Base-by-base conservation (phyloP, 1,140 invertebrate genomes). In the Zophobas morio region DNA sequence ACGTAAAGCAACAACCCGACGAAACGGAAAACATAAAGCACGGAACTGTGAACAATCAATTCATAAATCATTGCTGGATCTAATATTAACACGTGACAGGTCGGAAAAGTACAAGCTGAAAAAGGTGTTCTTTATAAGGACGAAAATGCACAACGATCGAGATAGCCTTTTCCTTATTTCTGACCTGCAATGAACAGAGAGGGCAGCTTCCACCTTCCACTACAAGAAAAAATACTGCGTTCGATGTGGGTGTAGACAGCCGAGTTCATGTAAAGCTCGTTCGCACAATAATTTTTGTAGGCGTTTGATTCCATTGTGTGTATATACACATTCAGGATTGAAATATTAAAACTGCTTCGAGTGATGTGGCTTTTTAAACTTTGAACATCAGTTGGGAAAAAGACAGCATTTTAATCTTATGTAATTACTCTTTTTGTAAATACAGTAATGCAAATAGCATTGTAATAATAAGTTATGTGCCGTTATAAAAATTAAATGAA, bases 71-170 rank as follows among this genome's bases (percentile, higher is more conserved):
- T 75, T 6, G 46, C 32, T 36, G 54, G 6, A 53, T 75, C 46
- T 60, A 56, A 75, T 75, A 75, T 75, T 75, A 75, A 75, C 54
- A 75, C 73, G 73, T 75, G 73, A 75, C 73, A 75, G 73, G 51
- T 75, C 46, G 46, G 57, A 60, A 75, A 75, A 42, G 54, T 75
- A 63, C 73, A 75, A 60, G 73, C 32, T 47, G 46, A 49, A 75
- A 75, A 57, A 75, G 47, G 51, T 72, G 47, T 72, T 72, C 70
- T 72, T 72, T 49, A 42, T 66, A 66, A 66, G 60, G 60, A 66
- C 39, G 37, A 66, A 66, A 66, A 42, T 66, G 60, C 60, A 66
- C n/a, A 37, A 39, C 42, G 60, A 37, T 1, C 60, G 39, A 46
- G 40, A 42, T 66, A 66, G 60, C 60, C 42, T 66, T 66, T 66